These are phyloP conservation scores for Sorex maritimensis DNA, from an alignment of 2,797 vertebrate species.

Conservation along the genomic window DNA sequence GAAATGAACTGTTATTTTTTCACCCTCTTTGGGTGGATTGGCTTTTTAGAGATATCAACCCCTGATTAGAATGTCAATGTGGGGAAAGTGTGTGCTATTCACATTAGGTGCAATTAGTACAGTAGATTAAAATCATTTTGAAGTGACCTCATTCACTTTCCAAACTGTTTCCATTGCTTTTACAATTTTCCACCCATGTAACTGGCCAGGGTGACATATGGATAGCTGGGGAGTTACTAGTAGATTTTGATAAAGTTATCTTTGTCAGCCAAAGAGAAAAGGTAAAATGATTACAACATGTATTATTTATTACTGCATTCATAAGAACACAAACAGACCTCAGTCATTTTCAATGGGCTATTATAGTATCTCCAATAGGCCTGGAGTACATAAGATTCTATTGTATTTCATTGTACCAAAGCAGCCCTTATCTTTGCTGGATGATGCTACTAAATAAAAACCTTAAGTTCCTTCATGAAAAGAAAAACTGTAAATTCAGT, in stretches of 20 bases:
- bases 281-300: background rate
- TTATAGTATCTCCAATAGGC: background rate
- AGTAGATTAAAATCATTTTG: too few relatives aligned
- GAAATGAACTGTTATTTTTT: too few relatives aligned
- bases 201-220: conserved; percentile 40
- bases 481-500: conserved; percentile 22
- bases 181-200: background rate
- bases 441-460: conserved; percentile 13
- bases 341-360: background rate
- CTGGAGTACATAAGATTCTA: background rate
- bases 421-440: background rate
- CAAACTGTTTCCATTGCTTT: too few relatives aligned
- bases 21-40: too few relatives aligned
- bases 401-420: background rate
- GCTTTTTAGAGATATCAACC: too few relatives aligned
- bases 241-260: conserved; percentile 71
- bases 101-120: too few relatives aligned
- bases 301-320: conserved; percentile 17
- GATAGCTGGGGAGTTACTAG: conserved; percentile 16
- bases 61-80: too few relatives aligned
- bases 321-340: background rate
- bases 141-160: too few relatives aligned
- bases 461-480: background rate
- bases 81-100: too few relatives aligned
- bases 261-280: conserved; percentile 23